phyloP scores from a whole-genome alignment of 2,797 vertebrate species.

The Sphenopsis melanotis region DNA sequence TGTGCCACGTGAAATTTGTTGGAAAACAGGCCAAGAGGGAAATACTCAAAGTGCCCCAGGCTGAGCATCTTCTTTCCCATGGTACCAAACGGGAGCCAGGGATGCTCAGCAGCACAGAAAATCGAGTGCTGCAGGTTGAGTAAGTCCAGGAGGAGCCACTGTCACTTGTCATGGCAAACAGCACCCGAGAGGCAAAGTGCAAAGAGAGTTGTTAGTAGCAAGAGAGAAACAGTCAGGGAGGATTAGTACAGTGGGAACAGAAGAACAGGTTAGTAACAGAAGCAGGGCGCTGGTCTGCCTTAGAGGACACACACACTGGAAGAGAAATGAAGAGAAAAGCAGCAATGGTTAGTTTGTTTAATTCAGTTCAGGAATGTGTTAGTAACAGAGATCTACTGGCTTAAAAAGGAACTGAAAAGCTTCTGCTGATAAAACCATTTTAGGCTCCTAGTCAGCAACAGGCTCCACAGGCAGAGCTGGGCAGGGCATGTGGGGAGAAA shows the following conservation, averaged over 20 bases:
- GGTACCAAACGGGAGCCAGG: background rate
- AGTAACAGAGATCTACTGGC: conserved; percentile 51
- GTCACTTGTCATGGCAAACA: conserved; percentile 29
- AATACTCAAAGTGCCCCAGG: background rate
- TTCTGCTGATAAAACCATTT: conserved; percentile 52
- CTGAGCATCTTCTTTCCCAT: background rate
- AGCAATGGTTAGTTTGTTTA: conserved; percentile 66
- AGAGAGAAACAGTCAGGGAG: conserved; percentile 25
- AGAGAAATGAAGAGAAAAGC: conserved; percentile 60
- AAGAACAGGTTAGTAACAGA: conserved; percentile 70
- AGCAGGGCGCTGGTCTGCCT: conserved; percentile 51
- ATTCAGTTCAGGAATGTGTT: conserved; percentile 56
- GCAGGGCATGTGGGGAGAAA: background rate
- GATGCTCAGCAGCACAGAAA: background rate
- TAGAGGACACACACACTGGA: conserved; percentile 1
- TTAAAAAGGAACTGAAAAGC: conserved; percentile 70
- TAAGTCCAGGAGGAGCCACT: background rate
- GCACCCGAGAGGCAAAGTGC: conserved; percentile 2
- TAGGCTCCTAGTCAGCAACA: conserved; percentile 31
- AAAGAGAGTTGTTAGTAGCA: conserved; percentile 62
- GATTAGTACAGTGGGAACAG: conserved; percentile 50
- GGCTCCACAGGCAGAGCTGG: background rate
- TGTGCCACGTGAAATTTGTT: background rate
- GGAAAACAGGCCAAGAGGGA: background rate
- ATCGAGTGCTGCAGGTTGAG: background rate